phyloP scores from a whole-genome alignment of 1,140 invertebrate genomes.

The Pachypsylla venusta region DNA sequence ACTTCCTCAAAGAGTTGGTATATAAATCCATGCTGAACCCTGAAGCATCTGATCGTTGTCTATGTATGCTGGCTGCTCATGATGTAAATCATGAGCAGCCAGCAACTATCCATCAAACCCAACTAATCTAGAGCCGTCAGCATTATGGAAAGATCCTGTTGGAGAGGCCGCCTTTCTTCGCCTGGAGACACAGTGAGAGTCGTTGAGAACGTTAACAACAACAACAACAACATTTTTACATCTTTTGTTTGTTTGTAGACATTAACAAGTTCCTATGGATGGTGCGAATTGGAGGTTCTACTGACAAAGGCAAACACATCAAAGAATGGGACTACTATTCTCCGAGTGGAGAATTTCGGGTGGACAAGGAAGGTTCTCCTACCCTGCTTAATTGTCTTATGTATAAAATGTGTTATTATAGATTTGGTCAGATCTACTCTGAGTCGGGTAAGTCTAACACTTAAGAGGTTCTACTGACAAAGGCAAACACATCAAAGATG shows the following conservation, averaged over 20 bases:
- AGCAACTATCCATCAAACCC: too few species aligned
- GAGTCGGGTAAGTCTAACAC: constrained; percentile 78
- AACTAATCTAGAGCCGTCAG: too few species aligned
- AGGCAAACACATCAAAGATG: constrained; percentile 89
- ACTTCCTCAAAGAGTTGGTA: too few species aligned
- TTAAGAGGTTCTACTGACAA: constrained; percentile 89
- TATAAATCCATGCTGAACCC: too few species aligned
- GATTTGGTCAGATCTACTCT: constrained; percentile 86
- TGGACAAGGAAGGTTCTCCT: constrained; percentile 77
- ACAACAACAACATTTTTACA: too few species aligned
- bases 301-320: constrained; percentile 83
- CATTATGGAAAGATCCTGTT: too few species aligned
- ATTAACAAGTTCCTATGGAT: constrained; percentile 99
- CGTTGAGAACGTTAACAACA: too few species aligned
- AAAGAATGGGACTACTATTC: constrained; percentile 95
- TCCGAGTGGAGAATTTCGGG: constrained; percentile 79
- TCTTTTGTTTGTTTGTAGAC: constrained; percentile 37
- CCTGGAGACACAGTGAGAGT: too few species aligned
- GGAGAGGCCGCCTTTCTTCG: too few species aligned
- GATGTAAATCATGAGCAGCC: too few species aligned
- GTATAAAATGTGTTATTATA: constrained; percentile 95
- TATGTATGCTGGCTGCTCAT: too few species aligned
- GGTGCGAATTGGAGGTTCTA: constrained; percentile 95
- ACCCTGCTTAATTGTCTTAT: constrained; percentile 81
- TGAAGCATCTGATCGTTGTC: too few species aligned